Base-by-base conservation (phyloP, 2,888 invertebrate species). In the Dioctria rufipes region DNA sequence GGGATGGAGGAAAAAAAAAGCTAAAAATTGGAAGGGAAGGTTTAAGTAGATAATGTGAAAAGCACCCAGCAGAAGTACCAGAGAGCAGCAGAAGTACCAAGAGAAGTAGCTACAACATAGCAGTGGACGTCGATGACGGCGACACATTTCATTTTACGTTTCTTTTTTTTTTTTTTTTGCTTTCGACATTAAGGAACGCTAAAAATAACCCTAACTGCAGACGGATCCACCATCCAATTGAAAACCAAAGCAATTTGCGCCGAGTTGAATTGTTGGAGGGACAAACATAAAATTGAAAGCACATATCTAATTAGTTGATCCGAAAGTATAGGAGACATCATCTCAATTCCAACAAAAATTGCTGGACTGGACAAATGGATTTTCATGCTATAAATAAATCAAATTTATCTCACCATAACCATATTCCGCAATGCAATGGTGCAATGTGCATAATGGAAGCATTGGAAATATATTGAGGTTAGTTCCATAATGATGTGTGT, bases 141-240 rank as follows among this genome's bases (percentile, higher is more conserved):
- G 73, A 75, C 73, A 75, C 73, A 60, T 75, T 75, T 60, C 60
- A 75, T 42, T n/a, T 25, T 25, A 25, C 1, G 0, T 25, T 25
- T 25, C 25, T 25, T 25, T 25, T 25, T 2, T 25, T 60, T 75
- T 49, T 49, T 51, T 75, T 6, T 42, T 66, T n/a, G n/a, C n/a
- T 43, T 42, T 43, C 58, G 42, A 60, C 60, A 25, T 25, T 25
- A 42, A 13, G 49, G 13, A 58, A 5, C 39, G 60, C 73, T 75
- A 75, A 60, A 75, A 60, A 75, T 75, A 75, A 25, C 49, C 60
- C 40, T 13, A 42, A 60, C 73, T n/a, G 73, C 60, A 75, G 60
- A 58, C 58, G 25, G 25, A 2, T 25, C 25, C 25, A 25, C 25
- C 25, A 43, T 13, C 9, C 73, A 42, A 73, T 60, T 40, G 40